Percentiles rank a stretch among this genome's conserved stretches.
phyloP scores from a whole-genome alignment of 2,113 vertebrate genomes.

The Chlorodrepanis virens region DNA sequence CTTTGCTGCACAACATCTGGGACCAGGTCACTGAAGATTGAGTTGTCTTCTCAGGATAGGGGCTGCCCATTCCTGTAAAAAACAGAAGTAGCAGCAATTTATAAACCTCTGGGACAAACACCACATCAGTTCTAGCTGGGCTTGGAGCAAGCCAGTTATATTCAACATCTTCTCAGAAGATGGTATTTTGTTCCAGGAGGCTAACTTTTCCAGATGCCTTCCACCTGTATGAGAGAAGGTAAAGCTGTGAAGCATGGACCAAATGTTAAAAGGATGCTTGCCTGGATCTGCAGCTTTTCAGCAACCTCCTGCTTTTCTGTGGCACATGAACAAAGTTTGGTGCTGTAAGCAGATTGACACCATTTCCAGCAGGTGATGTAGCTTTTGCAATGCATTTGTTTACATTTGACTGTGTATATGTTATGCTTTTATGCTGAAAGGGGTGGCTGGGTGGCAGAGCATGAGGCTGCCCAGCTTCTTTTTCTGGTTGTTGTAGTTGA shows the following conservation, averaged over 20 bases:
- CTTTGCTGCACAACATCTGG: background rate
- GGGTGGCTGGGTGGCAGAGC: background rate
- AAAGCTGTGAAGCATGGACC: background rate
- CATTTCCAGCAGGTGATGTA: background rate
- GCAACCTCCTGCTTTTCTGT: background rate
- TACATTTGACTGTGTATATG: background rate
- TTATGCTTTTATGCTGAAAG: background rate
- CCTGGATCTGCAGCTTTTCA: background rate
- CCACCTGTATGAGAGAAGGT: background rate
- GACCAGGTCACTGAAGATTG: background rate
- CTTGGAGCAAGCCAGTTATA: background rate
- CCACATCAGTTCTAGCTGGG: background rate
- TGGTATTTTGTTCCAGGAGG: background rate
- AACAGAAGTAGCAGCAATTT: background rate
- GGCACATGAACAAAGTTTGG: accelerated
- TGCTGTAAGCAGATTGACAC: accelerated
- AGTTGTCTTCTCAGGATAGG: background rate
- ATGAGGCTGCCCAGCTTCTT: background rate
- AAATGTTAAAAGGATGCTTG: background rate
- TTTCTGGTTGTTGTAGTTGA: background rate
- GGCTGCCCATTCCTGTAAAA: background rate
- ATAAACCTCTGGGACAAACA: background rate
- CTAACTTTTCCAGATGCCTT: background rate
- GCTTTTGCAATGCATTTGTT: background rate
- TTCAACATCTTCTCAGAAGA: background rate